Conservation (phyloP, 2,797 vertebrate species). For the Avahi laniger region DNA sequence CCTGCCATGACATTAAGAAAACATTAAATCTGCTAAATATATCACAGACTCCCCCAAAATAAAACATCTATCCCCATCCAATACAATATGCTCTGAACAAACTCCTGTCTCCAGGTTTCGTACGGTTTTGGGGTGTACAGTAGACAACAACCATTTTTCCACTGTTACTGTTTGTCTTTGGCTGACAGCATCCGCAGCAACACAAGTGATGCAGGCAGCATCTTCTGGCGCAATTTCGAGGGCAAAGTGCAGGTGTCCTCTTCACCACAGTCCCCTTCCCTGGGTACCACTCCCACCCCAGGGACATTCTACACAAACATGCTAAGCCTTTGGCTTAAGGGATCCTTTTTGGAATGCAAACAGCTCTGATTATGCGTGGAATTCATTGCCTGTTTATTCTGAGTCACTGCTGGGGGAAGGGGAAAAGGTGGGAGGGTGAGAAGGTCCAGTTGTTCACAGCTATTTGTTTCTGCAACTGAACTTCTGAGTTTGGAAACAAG, state of each 20-base stretch:
- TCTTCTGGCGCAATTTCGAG: background rate
- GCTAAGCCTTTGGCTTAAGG: background rate
- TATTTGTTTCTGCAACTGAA: background rate
- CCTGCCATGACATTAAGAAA: conserved; percentile 75
- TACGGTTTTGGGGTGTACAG: rapidly evolving
- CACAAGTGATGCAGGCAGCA: background rate
- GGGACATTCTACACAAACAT: background rate
- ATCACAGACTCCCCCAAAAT: conserved; percentile 54
- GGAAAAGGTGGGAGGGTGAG: background rate
- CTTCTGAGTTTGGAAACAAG: background rate
- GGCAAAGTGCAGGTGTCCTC: background rate
- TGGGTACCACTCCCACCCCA: background rate
- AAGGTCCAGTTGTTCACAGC: background rate
- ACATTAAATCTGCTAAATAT: conserved; percentile 74
- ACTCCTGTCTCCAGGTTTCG: background rate
- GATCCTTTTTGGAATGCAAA: background rate
- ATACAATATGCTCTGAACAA: background rate
- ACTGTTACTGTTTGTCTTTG: background rate
- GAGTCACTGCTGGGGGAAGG: background rate
- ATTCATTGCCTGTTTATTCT: background rate
- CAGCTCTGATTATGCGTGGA: background rate
- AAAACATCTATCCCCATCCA: background rate
- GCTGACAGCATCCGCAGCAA: background rate
- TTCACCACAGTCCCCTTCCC: background rate
- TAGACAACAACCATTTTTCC: background rate